Evolutionary conservation across 2,888 invertebrate genomes (phyloP).

Genomic region (Junonia oenone): DNA sequence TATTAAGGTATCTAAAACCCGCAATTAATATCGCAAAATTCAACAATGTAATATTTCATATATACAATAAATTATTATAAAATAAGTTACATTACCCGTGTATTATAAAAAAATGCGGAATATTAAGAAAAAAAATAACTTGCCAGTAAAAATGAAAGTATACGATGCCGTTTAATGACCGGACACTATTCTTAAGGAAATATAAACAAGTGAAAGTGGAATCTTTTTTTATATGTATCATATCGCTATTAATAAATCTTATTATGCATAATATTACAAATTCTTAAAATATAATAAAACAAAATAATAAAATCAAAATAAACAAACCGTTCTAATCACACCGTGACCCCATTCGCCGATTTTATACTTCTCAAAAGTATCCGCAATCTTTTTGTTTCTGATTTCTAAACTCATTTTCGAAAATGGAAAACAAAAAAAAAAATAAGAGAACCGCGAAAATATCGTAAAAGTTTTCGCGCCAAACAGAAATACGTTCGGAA

Average conservation of each 20-base stretch:
- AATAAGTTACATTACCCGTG: too few species aligned
- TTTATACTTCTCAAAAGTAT: conserved; percentile 67
- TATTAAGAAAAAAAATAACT: neutral
- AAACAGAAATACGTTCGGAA: conserved; percentile 43
- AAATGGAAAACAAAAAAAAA: conserved; percentile 30
- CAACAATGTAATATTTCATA: too few species aligned
- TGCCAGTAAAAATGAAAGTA: conserved; percentile 9
- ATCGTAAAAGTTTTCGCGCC: conserved; percentile 50
- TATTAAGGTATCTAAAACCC: too few species aligned
- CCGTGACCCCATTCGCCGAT: conserved; percentile 64
- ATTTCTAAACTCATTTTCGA: conserved; percentile 64
- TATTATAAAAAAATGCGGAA: neutral
- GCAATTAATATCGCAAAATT: too few species aligned
- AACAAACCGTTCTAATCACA: conserved; percentile 52
- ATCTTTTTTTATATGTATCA: neutral
- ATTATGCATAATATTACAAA: neutral
- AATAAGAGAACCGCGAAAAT: conserved; percentile 12
- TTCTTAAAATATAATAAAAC: neutral
- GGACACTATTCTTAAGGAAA: conserved; percentile 12
- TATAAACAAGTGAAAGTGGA: conserved; percentile 20
- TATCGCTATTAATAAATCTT: neutral
- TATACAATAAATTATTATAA: too few species aligned
- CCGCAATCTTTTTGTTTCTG: conserved; percentile 66
- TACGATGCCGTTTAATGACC: neutral
- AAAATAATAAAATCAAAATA: conserved; percentile 31